Percentiles rank a stretch among this genome's conserved stretches.
Conservation (phyloP, 1,140 invertebrate genomes). For the Sminthurides bifidus region DNA sequence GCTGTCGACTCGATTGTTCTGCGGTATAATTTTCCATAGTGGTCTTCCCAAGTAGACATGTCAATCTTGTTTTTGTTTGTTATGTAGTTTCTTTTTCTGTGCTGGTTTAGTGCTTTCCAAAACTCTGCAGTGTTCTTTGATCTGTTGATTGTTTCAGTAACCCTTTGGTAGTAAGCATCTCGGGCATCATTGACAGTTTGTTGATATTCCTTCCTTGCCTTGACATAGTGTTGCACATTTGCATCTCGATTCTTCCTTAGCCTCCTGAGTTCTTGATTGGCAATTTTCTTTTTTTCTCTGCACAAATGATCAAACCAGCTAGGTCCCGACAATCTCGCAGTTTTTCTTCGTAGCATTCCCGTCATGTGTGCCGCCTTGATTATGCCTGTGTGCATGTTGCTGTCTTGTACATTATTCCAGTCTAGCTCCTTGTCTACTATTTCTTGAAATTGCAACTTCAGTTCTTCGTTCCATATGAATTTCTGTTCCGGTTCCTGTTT, state of each 20-base stretch:
- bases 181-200: neutral
- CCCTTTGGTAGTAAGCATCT: neutral
- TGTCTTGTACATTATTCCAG: too few species aligned
- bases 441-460: too few species aligned
- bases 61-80: neutral
- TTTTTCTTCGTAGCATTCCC: too few species aligned
- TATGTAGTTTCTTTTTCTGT: neutral
- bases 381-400: too few species aligned
- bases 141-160: neutral
- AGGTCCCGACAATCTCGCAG: too few species aligned
- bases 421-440: too few species aligned
- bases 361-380: too few species aligned
- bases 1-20: neutral
- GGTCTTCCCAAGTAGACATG: neutral
- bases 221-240: too few species aligned
- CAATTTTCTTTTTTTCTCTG: neutral
- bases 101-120: neutral
- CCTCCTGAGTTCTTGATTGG: neutral
- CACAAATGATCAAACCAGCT: neutral
- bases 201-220: neutral
- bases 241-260: neutral
- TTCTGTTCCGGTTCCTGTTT: too few species aligned
- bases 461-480: too few species aligned
- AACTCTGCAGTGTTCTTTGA: neutral
- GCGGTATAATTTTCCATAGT: neutral